These are phyloP conservation scores for Bradypus variegatus DNA, from an alignment of 2,797 vertebrate genomes.

Conservation along the genomic window DNA sequence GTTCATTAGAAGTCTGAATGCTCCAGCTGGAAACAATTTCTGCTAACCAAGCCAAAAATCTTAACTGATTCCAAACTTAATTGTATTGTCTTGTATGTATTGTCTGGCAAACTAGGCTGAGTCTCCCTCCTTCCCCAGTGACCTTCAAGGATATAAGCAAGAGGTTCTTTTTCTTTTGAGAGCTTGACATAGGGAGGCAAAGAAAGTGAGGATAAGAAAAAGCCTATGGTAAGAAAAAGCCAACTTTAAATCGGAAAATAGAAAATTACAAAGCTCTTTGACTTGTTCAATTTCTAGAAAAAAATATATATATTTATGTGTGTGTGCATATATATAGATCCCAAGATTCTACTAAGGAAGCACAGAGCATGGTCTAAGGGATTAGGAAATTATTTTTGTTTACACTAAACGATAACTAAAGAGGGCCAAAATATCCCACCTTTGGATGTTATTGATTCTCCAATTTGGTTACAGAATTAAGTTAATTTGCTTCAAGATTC, in stretches of 20 bases:
- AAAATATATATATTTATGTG: not conserved
- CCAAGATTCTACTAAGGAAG: slow-evolving; percentile 26
- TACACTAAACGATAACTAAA: slow-evolving; percentile 42
- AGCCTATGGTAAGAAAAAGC: not conserved
- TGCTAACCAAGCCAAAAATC: slow-evolving; percentile 37
- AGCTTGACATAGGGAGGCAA: not conserved
- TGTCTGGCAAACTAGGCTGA: slow-evolving; percentile 23
- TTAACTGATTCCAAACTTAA: slow-evolving; percentile 41
- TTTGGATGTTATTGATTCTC: slow-evolving; percentile 24
- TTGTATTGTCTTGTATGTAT: slow-evolving; percentile 13
- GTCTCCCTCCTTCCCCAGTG: not conserved
- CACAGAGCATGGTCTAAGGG: not conserved
- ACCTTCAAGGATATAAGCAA: slow-evolving; percentile 45
- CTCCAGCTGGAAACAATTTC: slow-evolving; percentile 42
- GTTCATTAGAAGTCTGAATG: slow-evolving; percentile 43
- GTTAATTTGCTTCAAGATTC: slow-evolving; percentile 46
- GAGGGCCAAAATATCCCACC: not conserved
- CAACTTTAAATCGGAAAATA: slow-evolving; percentile 23
- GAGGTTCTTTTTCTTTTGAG: not conserved
- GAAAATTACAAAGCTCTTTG: slow-evolving; percentile 25
- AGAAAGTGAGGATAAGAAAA: not conserved
- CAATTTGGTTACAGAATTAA: slow-evolving; percentile 42
- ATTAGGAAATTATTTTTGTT: slow-evolving; percentile 38
- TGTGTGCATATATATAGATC: not conserved
- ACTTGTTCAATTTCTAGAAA: not conserved